These are phyloP conservation scores for Candoia aspera DNA, from an alignment of 2,113 vertebrate species.

Conservation along the genomic window DNA sequence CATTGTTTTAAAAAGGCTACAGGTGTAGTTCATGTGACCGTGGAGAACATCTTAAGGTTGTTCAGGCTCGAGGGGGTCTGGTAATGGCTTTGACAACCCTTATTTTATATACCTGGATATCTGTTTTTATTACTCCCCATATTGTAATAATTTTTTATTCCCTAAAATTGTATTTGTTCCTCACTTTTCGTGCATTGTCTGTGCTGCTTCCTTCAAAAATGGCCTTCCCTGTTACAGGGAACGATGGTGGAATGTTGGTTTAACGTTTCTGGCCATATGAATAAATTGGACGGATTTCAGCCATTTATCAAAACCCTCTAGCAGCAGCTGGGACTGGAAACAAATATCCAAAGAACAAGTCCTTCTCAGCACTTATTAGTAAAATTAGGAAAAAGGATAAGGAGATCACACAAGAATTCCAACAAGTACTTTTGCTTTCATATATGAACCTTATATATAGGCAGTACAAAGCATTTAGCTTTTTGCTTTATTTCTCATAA, in stretches of 20 bases:
- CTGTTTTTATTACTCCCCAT: background rate
- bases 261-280: background rate
- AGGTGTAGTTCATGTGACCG: background rate
- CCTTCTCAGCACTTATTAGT: too few species aligned
- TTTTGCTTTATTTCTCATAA: background rate
- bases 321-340: too few species aligned
- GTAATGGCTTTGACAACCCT: background rate
- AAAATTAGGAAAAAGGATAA: too few species aligned
- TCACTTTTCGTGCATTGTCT: too few species aligned
- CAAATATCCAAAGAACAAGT: too few species aligned
- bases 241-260: too few species aligned
- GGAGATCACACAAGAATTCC: too few species aligned
- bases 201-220: background rate
- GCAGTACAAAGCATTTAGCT: background rate
- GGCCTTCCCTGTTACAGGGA: too few species aligned
- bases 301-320: too few species aligned
- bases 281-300: background rate
- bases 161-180: background rate
- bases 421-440: too few species aligned
- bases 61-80: background rate
- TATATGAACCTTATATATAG: too few species aligned
- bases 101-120: background rate
- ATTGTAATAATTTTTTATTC: background rate
- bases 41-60: background rate
- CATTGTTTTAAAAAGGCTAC: background rate